Evolutionary conservation across 1,140 invertebrate species (phyloP).

Genomic region (Apis mellifera): Amel_HAv3.1 CM009931.2:18602001-18602500

Average conservation of each 20-base stretch:
- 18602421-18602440: neutral
- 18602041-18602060: constrained; percentile 33
- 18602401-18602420: neutral
- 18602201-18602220: neutral
- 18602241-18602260: constrained; percentile 47
- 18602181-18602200: constrained; percentile 41
- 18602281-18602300: constrained; percentile 59
- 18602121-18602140: neutral
- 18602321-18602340: constrained; percentile 56
- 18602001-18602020: neutral
- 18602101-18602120: neutral
- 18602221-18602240: constrained; percentile 26
- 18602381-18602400: neutral
- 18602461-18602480: neutral
- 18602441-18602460: neutral
- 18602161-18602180: constrained; percentile 46
- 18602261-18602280: constrained; percentile 56
- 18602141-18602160: constrained; percentile 30
- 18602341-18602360: constrained; percentile 17
- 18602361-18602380: constrained; percentile 23
- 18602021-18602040: constrained; percentile 2
- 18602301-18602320: constrained; percentile 60
- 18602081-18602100: constrained; percentile 29
- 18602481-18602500: too few species aligned
- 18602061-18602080: constrained; percentile 24